Evolutionary conservation across 2,797 vertebrate species (phyloP), one percentile per base, ranked within the genome.

Genomic region (Nyctibius grandis): DNA sequence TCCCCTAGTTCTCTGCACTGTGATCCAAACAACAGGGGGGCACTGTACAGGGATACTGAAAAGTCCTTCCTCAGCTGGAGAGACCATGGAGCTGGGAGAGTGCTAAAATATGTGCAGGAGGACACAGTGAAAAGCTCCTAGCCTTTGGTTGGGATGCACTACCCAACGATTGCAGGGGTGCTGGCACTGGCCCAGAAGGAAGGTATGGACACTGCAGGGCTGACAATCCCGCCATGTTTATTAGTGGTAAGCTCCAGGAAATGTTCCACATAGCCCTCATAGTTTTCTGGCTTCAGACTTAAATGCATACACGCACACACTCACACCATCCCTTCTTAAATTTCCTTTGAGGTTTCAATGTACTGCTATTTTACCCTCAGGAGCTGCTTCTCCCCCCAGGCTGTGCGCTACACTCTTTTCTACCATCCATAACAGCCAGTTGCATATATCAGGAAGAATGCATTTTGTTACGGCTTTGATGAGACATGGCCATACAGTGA

Each of bases 191-290:
- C 50, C 72, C 84, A 85, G 53, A 22, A 34, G 38, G 69, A 92
- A 89, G 72, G 72, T 47, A 89, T 64, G 94, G 95, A 73, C 81
- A 47, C 72, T 48, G 75, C 63, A 34, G 44, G 81, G 69, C 75
- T 92, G 95, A 78, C 91, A 88, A 77, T 95, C 93, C 68, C 51
- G 26, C 94, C 94, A 91, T 59, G 53, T 94, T 92, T 89, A 83
- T 92, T 84, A 75, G 89, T n/a, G 12, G 86, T 93, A 91, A 95
- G 88, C 86, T 92, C 63, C 91, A 96, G 94, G 95, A 96, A 97
- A 95, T 95, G 92, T 96, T 97, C 92, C 86, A 95, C 94, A 96
- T 96, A 95, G 88, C 93, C 91, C 54, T 96, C 89, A 94, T 95
- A 95, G 81, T 5, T 92, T 60, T 75, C 81, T 90, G 79, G 90